Conservation (phyloP, 2,888 invertebrate species). For the Nomada goodeniana region DNA sequence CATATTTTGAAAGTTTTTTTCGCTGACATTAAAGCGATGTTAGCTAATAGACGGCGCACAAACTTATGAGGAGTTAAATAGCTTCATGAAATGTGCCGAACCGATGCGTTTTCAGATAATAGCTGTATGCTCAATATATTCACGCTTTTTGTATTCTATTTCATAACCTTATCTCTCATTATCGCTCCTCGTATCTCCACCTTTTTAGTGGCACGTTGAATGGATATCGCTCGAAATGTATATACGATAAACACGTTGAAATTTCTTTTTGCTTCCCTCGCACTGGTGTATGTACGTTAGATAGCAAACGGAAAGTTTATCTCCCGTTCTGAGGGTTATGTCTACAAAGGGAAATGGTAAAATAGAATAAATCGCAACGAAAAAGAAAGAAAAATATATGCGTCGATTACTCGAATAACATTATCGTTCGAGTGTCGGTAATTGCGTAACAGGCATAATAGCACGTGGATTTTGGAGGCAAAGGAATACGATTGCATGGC, state of each 20-base stretch:
- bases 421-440: too few species aligned
- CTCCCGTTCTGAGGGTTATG: too few species aligned
- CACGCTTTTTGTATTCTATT: conserved; percentile 38
- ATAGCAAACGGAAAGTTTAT: not conserved
- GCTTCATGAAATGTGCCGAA: not conserved
- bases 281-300: not conserved
- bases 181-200: conserved; percentile 35
- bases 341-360: too few species aligned
- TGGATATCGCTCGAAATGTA: not conserved
- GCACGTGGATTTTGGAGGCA: too few species aligned
- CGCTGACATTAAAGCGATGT: too few species aligned
- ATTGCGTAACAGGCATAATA: too few species aligned
- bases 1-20: too few species aligned
- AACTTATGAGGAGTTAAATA: not conserved
- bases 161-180: conserved; percentile 37
- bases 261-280: not conserved
- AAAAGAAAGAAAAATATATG: too few species aligned
- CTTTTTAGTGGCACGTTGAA: conserved; percentile 7
- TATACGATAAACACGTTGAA: not conserved
- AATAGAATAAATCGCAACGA: not conserved
- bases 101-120: not conserved
- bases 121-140: not conserved
- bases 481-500: too few species aligned
- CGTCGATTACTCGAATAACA: too few species aligned
- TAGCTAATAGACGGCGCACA: too few species aligned